phyloP scores from a whole-genome alignment of 2,797 vertebrate genomes.

The Poeciliopsis presidionis region DNA sequence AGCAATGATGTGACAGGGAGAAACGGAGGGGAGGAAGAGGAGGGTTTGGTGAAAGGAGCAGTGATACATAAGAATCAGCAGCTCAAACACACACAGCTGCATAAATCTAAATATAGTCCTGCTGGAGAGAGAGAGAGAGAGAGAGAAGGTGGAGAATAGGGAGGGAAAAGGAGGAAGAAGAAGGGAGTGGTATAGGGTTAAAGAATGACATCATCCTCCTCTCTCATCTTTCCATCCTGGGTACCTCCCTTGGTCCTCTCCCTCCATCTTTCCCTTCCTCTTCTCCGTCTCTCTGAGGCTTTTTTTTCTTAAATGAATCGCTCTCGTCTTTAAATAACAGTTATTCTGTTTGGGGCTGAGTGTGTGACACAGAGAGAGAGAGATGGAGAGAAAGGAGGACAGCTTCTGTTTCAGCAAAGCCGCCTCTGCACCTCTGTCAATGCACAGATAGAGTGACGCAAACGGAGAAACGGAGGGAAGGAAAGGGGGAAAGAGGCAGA shows the following conservation, averaged over 20 bases:
- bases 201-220: constrained; percentile 77
- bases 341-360: constrained; percentile 71
- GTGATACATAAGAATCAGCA: constrained; percentile 41
- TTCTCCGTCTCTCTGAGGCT: constrained; percentile 47
- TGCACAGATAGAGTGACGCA: constrained; percentile 61
- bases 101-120: constrained; percentile 70
- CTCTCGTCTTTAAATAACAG: constrained; percentile 84
- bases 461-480: constrained; percentile 17
- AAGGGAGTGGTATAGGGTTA: constrained; percentile 63
- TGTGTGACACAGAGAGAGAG: constrained; percentile 41
- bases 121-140: constrained; percentile 33
- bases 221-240: constrained; percentile 58
- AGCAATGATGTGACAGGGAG: constrained; percentile 30
- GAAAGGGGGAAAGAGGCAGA: constrained; percentile 34
- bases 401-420: constrained; percentile 66
- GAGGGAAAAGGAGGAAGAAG: constrained; percentile 55
- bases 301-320: constrained; percentile 73
- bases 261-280: constrained; percentile 44
- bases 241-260: constrained; percentile 44
- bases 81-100: constrained; percentile 51
- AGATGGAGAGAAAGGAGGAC: constrained; percentile 44
- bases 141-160: constrained; percentile 33
- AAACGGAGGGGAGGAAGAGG: constrained; percentile 24
- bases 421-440: constrained; percentile 71
- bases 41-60: constrained; percentile 45